Conservation (phyloP, 1,140 invertebrate species). For the Oryctes rhinoceros region DNA sequence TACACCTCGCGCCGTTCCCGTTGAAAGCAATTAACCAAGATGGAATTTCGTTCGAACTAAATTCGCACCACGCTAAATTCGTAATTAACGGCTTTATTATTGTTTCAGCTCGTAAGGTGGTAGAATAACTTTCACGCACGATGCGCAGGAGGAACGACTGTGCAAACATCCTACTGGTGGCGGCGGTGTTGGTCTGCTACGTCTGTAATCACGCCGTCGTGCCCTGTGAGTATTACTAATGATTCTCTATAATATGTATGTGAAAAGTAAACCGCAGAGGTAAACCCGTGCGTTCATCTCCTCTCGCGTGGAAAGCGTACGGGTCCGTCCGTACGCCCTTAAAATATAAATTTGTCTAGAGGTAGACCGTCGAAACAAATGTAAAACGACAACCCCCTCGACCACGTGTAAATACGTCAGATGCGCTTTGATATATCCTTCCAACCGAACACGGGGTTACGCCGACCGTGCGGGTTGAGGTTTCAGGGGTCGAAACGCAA, state of each 20-base stretch:
- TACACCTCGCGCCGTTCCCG: too few species aligned
- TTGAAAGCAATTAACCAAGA: too few species aligned
- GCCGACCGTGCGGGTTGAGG: too few species aligned
- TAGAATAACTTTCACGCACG: conserved; percentile 24
- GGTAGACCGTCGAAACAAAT: conserved; percentile 20
- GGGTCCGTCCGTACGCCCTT: neutral
- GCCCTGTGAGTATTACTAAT: conserved; percentile 34
- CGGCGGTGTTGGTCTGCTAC: conserved; percentile 20
- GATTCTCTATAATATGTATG: neutral
- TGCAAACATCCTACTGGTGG: conserved; percentile 28
- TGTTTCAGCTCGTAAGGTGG: conserved; percentile 32
- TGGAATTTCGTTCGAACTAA: too few species aligned
- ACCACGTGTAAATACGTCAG: conserved; percentile 12
- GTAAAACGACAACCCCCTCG: conserved; percentile 8
- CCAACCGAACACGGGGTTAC: neutral
- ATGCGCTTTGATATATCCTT: neutral
- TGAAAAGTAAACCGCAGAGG: conserved; percentile 12
- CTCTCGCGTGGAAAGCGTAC: neutral
- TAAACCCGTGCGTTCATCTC: conserved; percentile 16
- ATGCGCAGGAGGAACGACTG: conserved; percentile 20
- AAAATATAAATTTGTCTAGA: conserved; percentile 37
- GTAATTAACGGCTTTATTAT: conserved; percentile 22
- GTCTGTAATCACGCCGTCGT: conserved; percentile 29
- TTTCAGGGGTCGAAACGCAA: too few species aligned
- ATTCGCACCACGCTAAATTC: neutral